Conservation (phyloP, 2,888 invertebrate genomes). For the Deilephila elpenor region DNA sequence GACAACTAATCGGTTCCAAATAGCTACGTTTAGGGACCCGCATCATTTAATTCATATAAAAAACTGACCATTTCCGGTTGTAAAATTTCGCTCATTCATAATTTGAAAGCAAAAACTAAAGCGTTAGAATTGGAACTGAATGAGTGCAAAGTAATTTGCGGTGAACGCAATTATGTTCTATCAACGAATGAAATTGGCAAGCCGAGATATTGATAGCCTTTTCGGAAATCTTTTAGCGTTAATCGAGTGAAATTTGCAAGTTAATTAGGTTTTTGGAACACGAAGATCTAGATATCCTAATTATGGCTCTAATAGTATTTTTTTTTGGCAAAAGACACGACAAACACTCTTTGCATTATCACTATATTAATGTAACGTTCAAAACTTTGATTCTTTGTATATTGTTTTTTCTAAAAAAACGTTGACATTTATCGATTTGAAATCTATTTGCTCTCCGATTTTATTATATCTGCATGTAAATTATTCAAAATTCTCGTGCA, state of each 20-base stretch:
- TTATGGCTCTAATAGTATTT: no score
- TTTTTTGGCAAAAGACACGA: no score
- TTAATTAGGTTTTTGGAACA: no score
- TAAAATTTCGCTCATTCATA: conserved; percentile 49
- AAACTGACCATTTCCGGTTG: conserved; percentile 75
- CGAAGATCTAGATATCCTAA: no score
- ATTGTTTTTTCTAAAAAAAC: no score
- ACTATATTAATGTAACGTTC: no score
- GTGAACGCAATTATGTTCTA: conserved; percentile 26
- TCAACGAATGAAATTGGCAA: background rate
- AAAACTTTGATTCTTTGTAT: no score
- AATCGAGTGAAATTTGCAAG: background rate
- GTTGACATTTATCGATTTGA: no score
- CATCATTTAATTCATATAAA: conserved; percentile 82
- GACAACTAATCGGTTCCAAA: conserved; percentile 55
- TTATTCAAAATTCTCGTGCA: background rate
- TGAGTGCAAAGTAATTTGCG: conserved; percentile 17
- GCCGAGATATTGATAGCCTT: background rate
- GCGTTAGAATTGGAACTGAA: conserved; percentile 8
- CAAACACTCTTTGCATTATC: no score
- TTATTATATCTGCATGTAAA: background rate
- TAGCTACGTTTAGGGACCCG: conserved; percentile 58
- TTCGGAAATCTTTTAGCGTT: background rate
- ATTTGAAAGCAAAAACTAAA: conserved; percentile 22
- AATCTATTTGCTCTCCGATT: background rate